Conservation (phyloP, 2,797 vertebrate genomes). For the Babyrousa celebensis region DNA sequence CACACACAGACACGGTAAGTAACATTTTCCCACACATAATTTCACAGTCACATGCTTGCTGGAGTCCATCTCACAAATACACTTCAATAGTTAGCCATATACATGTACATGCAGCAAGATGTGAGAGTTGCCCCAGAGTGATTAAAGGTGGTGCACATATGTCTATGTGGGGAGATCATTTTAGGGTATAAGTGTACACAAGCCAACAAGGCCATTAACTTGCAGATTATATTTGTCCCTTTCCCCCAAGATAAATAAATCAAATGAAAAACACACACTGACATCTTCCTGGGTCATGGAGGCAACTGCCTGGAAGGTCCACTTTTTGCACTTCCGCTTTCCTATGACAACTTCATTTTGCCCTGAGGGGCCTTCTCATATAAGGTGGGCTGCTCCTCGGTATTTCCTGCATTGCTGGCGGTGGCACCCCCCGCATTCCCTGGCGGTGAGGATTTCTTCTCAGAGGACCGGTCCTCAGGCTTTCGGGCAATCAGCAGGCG, state of each 20-base stretch:
- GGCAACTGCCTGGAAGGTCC: constrained; percentile 89
- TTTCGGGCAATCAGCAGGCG: constrained; percentile 98
- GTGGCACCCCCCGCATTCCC: neutral
- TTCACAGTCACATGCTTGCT: constrained; percentile 82
- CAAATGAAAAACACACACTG: constrained; percentile 83
- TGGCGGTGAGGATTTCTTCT: constrained; percentile 89
- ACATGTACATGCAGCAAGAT: constrained; percentile 87
- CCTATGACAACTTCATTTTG: constrained; percentile 98
- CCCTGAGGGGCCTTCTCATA: constrained; percentile 95
- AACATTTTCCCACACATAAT: constrained; percentile 65
- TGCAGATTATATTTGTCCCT: constrained; percentile 75
- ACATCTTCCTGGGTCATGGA: constrained; percentile 84
- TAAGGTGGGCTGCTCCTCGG: constrained; percentile 88
- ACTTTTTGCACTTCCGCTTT: constrained; percentile 77
- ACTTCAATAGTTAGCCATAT: constrained; percentile 81
- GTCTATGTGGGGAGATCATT: constrained; percentile 77
- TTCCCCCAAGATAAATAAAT: constrained; percentile 88
- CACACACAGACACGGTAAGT: neutral
- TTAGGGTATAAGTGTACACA: constrained; percentile 73
- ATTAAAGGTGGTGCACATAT: constrained; percentile 72
- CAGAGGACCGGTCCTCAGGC: constrained; percentile 95
- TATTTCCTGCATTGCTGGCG: constrained; percentile 69
- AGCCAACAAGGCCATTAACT: constrained; percentile 76
- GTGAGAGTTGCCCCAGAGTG: constrained; percentile 72
- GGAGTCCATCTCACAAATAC: constrained; percentile 80